Evolutionary conservation across 2,113 vertebrate species (phyloP).

Genomic region (Pseudorasbora parva): DNA sequence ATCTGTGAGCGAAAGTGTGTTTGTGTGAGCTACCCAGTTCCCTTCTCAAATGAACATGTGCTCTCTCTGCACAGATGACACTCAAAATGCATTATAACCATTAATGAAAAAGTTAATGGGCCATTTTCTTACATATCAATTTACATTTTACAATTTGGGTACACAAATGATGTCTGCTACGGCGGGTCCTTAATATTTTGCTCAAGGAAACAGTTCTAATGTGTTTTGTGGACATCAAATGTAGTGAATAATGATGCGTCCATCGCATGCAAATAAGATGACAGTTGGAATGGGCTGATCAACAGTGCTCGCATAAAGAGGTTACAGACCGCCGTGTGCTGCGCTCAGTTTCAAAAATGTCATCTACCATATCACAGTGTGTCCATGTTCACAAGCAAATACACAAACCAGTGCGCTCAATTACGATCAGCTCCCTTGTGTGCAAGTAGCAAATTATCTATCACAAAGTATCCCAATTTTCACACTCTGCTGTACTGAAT

Average conservation of each 20-base stretch:
- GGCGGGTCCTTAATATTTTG: conserved; percentile 88
- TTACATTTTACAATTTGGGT: conserved; percentile 98
- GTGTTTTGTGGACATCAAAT: conserved; percentile 98
- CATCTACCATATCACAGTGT: conserved; percentile 21
- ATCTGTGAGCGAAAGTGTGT: conserved; percentile 43
- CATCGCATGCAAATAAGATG: conserved; percentile 93
- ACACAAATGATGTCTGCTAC: conserved; percentile 96
- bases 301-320: conserved; percentile 86
- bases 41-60: conserved; percentile 65
- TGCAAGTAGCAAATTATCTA: conserved; percentile 11
- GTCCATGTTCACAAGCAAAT: conserved; percentile 5
- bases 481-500: neutral
- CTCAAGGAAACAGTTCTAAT: conserved; percentile 98
- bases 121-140: conserved; percentile 99
- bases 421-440: neutral
- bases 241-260: conserved; percentile 98
- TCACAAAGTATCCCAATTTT: neutral
- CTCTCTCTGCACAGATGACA: conserved; percentile 83
- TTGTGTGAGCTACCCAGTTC: conserved; percentile 37
- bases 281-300: conserved; percentile 88
- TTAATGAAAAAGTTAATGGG: conserved; percentile 99
- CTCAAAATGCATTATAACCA: conserved; percentile 97
- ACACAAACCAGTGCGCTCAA: conserved; percentile 18
- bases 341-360: conserved; percentile 44
- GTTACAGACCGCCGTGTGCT: conserved; percentile 76